Conservation (phyloP, 2,797 vertebrate species). For the Liparis tanakae region DNA sequence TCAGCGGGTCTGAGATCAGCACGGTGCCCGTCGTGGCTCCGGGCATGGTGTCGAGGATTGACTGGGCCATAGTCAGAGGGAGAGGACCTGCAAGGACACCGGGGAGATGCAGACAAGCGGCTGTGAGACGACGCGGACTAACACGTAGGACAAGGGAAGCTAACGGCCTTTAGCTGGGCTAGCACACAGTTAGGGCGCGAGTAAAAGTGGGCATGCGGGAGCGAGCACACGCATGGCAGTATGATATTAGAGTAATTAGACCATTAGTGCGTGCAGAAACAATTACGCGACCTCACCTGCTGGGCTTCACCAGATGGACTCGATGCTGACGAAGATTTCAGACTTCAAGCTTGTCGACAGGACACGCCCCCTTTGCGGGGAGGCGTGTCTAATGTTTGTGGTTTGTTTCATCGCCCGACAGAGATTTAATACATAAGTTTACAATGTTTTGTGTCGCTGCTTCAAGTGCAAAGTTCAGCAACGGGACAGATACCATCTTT, state of each 20-base stretch:
- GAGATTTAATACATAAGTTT: background rate
- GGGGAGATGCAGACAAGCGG: too few relatives aligned
- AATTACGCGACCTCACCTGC: background rate
- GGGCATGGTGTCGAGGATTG: conserved; percentile 67
- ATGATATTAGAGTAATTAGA: too few relatives aligned
- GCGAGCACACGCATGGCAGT: too few relatives aligned
- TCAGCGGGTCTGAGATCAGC: conserved; percentile 84
- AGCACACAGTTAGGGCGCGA: background rate
- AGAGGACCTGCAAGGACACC: conserved; percentile 2
- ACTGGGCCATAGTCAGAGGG: conserved; percentile 70
- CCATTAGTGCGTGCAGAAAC: background rate
- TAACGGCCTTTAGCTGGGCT: too few relatives aligned
- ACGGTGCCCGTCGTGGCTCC: conserved; percentile 81
- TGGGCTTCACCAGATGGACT: background rate
- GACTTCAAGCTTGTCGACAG: background rate
- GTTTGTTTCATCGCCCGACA: background rate
- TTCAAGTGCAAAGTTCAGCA: background rate
- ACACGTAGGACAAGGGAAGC: too few relatives aligned
- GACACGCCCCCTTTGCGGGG: background rate
- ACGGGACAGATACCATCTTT: too few relatives aligned
- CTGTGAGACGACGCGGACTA: too few relatives aligned
- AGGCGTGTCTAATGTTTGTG: too few relatives aligned
- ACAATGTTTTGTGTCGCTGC: too few relatives aligned
- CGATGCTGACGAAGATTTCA: background rate
- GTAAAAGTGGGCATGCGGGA: background rate